These are phyloP conservation scores for Propithecus perrieri DNA, from an alignment of 2,797 vertebrate genomes.

Conservation along the genomic window DNA sequence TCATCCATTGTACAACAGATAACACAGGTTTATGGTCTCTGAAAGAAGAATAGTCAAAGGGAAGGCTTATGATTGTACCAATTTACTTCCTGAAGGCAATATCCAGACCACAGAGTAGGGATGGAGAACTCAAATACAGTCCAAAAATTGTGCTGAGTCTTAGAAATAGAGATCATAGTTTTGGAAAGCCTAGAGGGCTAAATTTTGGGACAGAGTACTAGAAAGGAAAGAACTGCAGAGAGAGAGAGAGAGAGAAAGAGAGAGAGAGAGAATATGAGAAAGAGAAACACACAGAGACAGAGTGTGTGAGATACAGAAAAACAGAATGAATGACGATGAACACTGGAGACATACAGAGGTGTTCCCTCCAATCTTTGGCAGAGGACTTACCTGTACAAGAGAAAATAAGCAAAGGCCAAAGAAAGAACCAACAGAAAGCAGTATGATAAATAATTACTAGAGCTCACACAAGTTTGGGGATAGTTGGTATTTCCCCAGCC, in stretches of 20 bases:
- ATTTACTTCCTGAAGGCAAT: not conserved
- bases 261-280: slow-evolving; percentile 67
- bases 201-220: not conserved
- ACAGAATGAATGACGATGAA: not conserved
- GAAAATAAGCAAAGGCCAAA: not conserved
- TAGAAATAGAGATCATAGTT: not conserved
- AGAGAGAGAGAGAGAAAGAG: slow-evolving; percentile 74
- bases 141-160: not conserved
- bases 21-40: not conserved
- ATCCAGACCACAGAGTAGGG: not conserved
- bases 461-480: not conserved
- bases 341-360: not conserved
- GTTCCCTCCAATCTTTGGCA: not conserved
- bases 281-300: not conserved
- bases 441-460: not conserved
- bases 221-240: not conserved
- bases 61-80: not conserved
- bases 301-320: not conserved
- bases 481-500: not conserved
- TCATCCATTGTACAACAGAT: not conserved
- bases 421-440: not conserved
- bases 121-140: not conserved
- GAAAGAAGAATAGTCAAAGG: not conserved
- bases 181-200: not conserved
- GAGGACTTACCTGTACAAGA: not conserved